Percentiles rank a stretch among this genome's conserved stretches.
These are phyloP conservation scores for Tamias sibiricus DNA, from an alignment of 2,113 vertebrate species.

Conservation along the genomic window DNA sequence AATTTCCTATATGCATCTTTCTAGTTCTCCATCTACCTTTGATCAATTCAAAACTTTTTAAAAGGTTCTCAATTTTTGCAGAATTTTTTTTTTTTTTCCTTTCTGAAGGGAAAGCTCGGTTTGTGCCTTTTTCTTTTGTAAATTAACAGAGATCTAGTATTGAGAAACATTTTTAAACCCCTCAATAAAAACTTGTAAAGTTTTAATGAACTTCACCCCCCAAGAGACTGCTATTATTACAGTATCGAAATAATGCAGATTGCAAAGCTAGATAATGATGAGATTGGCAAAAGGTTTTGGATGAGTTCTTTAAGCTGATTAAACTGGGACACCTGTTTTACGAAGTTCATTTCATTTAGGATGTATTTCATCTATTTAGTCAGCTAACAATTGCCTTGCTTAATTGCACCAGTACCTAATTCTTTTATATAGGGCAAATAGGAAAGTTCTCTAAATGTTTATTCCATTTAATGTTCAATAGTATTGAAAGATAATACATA, in stretches of 20 bases:
- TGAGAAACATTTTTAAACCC: conserved; percentile 1
- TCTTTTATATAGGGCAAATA: conserved; percentile 2
- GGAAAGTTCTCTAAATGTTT: neutral
- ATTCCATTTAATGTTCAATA: conserved; percentile 30
- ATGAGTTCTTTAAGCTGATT: conserved; percentile 71
- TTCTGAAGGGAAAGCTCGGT: neutral
- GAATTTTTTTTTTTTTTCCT: neutral
- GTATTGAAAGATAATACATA: neutral
- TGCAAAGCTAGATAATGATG: neutral
- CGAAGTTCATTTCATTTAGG: conserved; percentile 49
- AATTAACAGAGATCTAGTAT: neutral
- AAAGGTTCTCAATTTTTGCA: neutral
- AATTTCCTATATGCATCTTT: neutral
- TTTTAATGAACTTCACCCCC: conserved; percentile 53
- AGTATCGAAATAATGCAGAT: conserved; percentile 55
- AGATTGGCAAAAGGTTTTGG: conserved; percentile 62
- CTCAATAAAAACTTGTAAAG: conserved; percentile 1
- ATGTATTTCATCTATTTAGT: conserved; percentile 55
- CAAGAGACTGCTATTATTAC: conserved; percentile 48
- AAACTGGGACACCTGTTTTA: conserved; percentile 58
- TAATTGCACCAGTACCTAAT: conserved; percentile 36
- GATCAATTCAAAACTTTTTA: neutral
- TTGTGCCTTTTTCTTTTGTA: neutral
- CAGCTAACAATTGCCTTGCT: conserved; percentile 52
- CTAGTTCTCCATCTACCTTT: neutral